phyloP scores from a whole-genome alignment of 2,888 invertebrate genomes.

The Gymnosoma rotundatum region DNA sequence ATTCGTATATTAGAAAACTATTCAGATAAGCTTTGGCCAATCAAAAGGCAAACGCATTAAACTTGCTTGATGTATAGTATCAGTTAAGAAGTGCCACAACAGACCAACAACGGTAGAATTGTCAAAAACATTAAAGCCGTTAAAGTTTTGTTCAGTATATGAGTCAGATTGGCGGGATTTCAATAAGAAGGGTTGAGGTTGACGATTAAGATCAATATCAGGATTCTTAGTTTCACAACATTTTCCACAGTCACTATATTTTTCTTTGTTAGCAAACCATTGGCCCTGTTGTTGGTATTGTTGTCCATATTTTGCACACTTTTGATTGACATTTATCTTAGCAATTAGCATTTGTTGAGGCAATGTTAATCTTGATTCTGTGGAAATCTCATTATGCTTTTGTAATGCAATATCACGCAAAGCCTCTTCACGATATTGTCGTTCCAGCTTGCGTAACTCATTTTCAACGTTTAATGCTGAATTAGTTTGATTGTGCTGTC shows the following conservation, averaged over 20 bases:
- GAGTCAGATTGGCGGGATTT: conserved; percentile 29
- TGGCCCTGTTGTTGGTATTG: conserved; percentile 67
- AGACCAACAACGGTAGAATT: conserved; percentile 73
- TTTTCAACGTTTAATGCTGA: conserved; percentile 77
- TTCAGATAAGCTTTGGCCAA: conserved; percentile 77
- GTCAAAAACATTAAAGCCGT: conserved; percentile 17
- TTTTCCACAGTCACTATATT: conserved; percentile 74
- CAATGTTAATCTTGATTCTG: conserved; percentile 69
- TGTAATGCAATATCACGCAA: conserved; percentile 73
- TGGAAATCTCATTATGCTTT: conserved; percentile 73
- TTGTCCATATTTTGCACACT: conserved; percentile 60
- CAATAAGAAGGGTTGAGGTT: conserved; percentile 29
- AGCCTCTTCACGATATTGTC: conserved; percentile 77
- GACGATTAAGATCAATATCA: conserved; percentile 19
- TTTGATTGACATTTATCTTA: conserved; percentile 62
- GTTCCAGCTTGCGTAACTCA: conserved; percentile 78
- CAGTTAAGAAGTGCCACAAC: conserved; percentile 77
- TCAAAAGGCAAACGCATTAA: conserved; percentile 74
- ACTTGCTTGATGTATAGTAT: conserved; percentile 73
- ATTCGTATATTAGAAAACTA: neutral
- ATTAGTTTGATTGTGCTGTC: conserved; percentile 71
- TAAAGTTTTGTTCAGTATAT: conserved; percentile 31
- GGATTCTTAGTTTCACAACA: conserved; percentile 2
- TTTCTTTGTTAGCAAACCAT: conserved; percentile 78
- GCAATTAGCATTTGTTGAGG: conserved; percentile 66